Evolutionary conservation across 2,888 invertebrate species (phyloP).

Genomic region (Diplolepis rosae): DNA sequence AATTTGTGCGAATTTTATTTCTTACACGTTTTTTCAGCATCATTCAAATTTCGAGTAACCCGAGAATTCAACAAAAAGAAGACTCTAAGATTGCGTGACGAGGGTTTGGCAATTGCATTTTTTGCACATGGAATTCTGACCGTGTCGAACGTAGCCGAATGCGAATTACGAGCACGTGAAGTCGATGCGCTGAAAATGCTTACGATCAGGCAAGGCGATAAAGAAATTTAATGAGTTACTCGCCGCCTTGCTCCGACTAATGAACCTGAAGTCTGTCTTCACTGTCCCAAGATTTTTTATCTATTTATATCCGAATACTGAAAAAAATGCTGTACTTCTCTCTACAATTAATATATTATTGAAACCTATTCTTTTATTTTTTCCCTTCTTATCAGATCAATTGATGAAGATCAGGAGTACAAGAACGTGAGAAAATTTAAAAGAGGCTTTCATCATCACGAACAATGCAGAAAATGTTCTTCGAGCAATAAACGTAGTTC

Average conservation of each 20-base stretch:
- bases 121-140: conserved; percentile 24
- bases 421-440: neutral
- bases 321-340: neutral
- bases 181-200: conserved; percentile 24
- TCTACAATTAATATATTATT: too few species aligned
- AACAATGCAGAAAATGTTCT: neutral
- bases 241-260: neutral
- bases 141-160: conserved; percentile 1
- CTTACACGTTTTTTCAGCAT: too few species aligned
- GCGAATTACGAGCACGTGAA: conserved; percentile 23
- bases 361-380: too few species aligned
- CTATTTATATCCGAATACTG: neutral
- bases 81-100: conserved; percentile 36
- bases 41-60: too few species aligned
- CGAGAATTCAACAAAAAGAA: neutral
- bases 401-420: neutral
- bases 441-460: neutral
- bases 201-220: conserved; percentile 20
- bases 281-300: neutral
- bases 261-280: neutral
- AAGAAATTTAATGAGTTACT: conserved; percentile 18
- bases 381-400: too few species aligned
- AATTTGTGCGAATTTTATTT: too few species aligned
- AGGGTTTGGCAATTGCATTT: conserved; percentile 34
- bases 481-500: neutral